Evolutionary conservation across 2,113 vertebrate genomes (phyloP).

Genomic region (Serranochromis macrocephalus): DNA sequence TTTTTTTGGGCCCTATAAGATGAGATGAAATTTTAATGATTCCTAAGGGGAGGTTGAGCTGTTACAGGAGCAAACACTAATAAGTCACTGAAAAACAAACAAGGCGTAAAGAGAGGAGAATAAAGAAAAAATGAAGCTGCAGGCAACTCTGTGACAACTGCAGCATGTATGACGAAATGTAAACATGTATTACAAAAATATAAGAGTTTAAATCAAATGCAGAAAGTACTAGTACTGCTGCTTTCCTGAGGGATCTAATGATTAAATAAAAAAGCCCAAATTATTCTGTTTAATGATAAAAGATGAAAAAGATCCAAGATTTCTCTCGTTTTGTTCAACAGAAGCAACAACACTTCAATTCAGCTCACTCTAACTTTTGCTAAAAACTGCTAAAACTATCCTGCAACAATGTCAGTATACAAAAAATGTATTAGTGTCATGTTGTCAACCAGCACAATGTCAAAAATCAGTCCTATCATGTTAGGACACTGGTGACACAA

Average conservation of each 20-base stretch:
- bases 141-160: not conserved
- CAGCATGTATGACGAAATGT: not conserved
- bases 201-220: not conserved
- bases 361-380: not conserved
- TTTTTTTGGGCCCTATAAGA: not conserved
- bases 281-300: not conserved
- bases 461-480: not conserved
- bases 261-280: not conserved
- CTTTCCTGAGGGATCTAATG: not conserved
- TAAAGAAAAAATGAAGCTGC: not conserved
- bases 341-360: not conserved
- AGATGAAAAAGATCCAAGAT: not conserved
- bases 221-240: not conserved
- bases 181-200: not conserved
- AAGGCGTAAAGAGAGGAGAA: not conserved
- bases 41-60: slow-evolving; percentile 5
- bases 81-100: slow-evolving; percentile 30
- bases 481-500: not conserved
- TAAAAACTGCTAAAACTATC: not conserved
- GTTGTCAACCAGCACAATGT: not conserved
- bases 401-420: not conserved
- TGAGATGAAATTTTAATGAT: slow-evolving; percentile 28
- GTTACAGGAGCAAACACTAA: slow-evolving; percentile 25
- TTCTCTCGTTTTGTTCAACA: not conserved
- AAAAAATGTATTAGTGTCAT: not conserved